Base-by-base conservation (phyloP, 2,888 invertebrate genomes). In the Noctua pronuba region DNA sequence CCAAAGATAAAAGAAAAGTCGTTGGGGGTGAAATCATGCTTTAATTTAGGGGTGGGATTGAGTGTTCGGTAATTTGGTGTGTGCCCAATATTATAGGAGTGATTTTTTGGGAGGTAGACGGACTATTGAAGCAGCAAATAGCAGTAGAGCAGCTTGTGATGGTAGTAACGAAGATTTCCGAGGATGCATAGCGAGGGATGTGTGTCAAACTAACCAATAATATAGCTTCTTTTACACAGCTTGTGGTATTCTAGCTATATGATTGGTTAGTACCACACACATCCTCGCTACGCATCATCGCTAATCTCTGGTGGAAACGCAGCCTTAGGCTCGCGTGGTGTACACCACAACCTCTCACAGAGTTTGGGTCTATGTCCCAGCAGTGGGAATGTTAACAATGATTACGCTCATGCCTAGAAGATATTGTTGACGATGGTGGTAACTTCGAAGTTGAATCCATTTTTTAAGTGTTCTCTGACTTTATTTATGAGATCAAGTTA, bases 1-100 rank as follows among this genome's bases (percentile, higher is more conserved):
- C 75, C 24, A n/a, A 65, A 77, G 84, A 84, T 86, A 83, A 88
- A 88, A 88, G 80, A 79, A 82, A 79, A 68, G 46, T 67, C 68
- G 67, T 71, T 65, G 16, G 68, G 67, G 49, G 44, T n/a, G 58
- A 66, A 79, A 82, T 68, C 65, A 79, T 78, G 71, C 73, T 58
- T 82, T 75, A 68, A 77, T 76, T 80, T 78, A 58, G 79, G 84
- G 58, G 73, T 41, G 68, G 60, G 38, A 41, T 64, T 55, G 18
- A 73, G 49, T 28, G 46, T 66, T 65, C 28, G 31, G n/a, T 73
- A n/a, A 68, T 82, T 82, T 52, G 31, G n/a, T 6, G 0, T n/a
- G 6, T 44, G 24, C 2, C 0, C 2, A 78, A 62, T 44, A 62
- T 44, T 31, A 2, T 7, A 7, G n/a, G 4, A 52, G n/a, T 35